Evolutionary conservation across 2,888 invertebrate genomes (phyloP), one percentile per base, ranked within the genome.

Genomic region (Rhamnusium bicolor): DNA sequence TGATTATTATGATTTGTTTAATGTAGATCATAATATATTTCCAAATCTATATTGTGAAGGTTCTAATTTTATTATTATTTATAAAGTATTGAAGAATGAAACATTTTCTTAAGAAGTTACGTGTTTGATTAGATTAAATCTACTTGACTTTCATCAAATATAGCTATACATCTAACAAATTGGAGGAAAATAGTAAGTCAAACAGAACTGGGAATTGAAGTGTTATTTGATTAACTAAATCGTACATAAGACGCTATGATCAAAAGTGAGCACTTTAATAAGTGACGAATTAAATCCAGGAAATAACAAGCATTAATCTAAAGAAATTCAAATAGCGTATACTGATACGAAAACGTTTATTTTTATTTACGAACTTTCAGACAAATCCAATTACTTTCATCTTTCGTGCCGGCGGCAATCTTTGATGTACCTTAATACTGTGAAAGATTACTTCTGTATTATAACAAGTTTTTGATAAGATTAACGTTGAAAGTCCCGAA

Each of bases 401-500:
- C 83, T 83, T 80, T 80, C 80, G 82, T 82, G 83, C 67, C 67
- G 67, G 8, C 14, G 83, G 84, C 84, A 82, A 84, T 84, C 85
- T 86, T 86, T 85, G 86, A 86, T 85, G 85, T 85, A 84, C 83
- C 80, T 84, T 83, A 84, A 84, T 85, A 81, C 83, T 78, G 81
- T 84, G 84, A 86, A 84, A 86, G 85, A 87, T 87, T 86, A 87
- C 86, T 86, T 86, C 86, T 85, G 86, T 85, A 86, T 86, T 84
- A 86, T 87, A 87, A 87, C 87, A 87, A 87, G 86, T 87, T 87
- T 87, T 86, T 87, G 86, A 87, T 86, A 83, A 85, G 86, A 87
- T 87, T 87, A 87, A 82, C 85, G 84, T 77, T 73, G 73, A 70
- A 79, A 76, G 79, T 74, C 80, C 80, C 79, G 80, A 82, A 81